Evolutionary conservation across 2,888 invertebrate species (phyloP), one percentile per base, ranked within the genome.

Genomic region (Drosophila borborema): DNA sequence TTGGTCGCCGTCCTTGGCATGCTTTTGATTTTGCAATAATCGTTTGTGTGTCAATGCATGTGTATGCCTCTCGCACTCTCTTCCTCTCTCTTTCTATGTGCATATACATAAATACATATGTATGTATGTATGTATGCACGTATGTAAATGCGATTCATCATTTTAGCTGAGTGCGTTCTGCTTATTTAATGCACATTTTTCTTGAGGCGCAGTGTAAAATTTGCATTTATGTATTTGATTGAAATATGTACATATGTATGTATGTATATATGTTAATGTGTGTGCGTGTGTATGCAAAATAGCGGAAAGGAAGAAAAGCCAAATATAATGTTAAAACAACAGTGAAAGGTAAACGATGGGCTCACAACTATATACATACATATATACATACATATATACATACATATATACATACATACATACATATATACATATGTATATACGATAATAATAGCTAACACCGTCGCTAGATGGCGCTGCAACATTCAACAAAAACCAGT

Each of bases 1-100:
- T 78, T 81, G 67, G 72, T 64, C 51, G 72, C 74, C 70, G 84
- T 85, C 84, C 84, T 85, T 85, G 84, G 84, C 84, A 81, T 86
- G 87, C 84, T 85, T 85, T 84, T 74, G 71, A 85, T 84, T 84
- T 86, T 72, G 85, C 76, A 86, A 86, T 73, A 71, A 74, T 54
- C 48, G 48, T 49, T 20, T 53, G 38, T 73, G 53, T 60, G 48
- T 40, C 36, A 48, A 40, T 28, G 18, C 9, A 49, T 18, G 9
- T 18, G 58, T 12, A 14, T 51, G 34, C 20, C 51, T 34, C 7
- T 12, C 18, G 6, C 31, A n/a, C 49, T 31, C 48, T 16, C 16
- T 16, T 16, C 3, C 48, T 2, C 36, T 12, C 3, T 36, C 16
- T n/a, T 2, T 6, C n/a, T n/a, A 5, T 10, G n/a, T n/a, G n/a